Evolutionary conservation across 2,113 vertebrate species (phyloP).

Genomic region (Mixornis gularis): DNA sequence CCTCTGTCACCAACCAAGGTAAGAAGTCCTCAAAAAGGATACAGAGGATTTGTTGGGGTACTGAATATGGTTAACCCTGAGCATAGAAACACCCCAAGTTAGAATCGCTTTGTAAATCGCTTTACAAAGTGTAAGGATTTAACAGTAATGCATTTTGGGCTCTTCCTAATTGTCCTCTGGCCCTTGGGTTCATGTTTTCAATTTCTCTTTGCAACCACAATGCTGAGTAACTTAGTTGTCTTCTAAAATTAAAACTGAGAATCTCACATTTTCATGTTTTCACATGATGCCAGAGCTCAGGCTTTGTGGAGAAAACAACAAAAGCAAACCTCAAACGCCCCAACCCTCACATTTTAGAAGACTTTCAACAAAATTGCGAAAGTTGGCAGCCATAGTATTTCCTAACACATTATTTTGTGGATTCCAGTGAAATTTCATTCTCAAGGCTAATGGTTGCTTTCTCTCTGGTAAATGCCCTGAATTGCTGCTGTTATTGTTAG

Average conservation of each 20-base stretch:
- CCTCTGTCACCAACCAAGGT: neutral
- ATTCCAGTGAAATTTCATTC: slow-evolving; percentile 41
- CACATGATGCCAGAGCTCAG: slow-evolving; percentile 19
- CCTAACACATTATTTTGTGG: slow-evolving; percentile 39
- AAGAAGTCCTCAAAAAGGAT: neutral
- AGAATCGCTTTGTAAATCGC: too few species aligned
- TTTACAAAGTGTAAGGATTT: neutral
- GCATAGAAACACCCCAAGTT: neutral
- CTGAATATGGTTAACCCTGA: neutral
- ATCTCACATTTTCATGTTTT: slow-evolving; percentile 35
- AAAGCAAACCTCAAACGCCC: neutral
- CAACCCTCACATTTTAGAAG: neutral
- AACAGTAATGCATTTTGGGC: neutral
- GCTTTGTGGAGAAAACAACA: neutral
- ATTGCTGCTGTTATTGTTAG: slow-evolving; percentile 13
- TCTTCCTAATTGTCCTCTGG: slow-evolving; percentile 18
- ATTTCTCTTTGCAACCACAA: slow-evolving; percentile 37
- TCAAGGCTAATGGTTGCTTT: slow-evolving; percentile 6
- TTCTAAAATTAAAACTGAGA: slow-evolving; percentile 40
- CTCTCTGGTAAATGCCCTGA: slow-evolving; percentile 5
- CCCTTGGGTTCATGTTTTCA: slow-evolving; percentile 26
- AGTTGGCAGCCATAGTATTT: slow-evolving; percentile 20
- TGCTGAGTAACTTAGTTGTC: slow-evolving; percentile 30
- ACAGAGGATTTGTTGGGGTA: neutral
- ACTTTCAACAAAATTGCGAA: slow-evolving; percentile 16